These are phyloP conservation scores for Drosophila repletoides DNA, from an alignment of 1,140 invertebrate species.

Conservation along the genomic window DNA sequence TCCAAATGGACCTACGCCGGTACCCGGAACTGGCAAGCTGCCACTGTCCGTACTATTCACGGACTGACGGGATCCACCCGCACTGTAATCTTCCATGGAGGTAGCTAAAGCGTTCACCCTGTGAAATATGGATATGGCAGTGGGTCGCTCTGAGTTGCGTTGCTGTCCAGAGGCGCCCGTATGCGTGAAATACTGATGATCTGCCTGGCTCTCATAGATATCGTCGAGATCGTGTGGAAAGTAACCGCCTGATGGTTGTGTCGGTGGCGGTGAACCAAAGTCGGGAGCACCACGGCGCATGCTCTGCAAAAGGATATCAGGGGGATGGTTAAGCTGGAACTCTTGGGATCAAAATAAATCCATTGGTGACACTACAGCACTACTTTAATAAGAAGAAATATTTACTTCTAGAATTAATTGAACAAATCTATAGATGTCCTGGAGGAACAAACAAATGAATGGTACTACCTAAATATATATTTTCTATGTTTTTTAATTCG, in stretches of 20 bases:
- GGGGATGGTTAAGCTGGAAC: too few species aligned
- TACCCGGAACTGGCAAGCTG: conserved; percentile 9
- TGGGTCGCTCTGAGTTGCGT: conserved; percentile 59
- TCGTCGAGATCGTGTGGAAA: conserved; percentile 82
- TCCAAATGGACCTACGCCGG: conserved; percentile 15
- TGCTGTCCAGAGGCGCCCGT: conserved; percentile 68
- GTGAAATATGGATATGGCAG: conserved; percentile 79
- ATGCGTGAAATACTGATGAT: conserved; percentile 82
- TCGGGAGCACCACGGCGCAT: conserved; percentile 66
- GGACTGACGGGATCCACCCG: conserved; percentile 44
- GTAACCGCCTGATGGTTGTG: conserved; percentile 58
- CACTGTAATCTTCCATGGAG: conserved; percentile 71
- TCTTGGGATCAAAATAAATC: too few species aligned
- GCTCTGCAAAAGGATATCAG: conserved; percentile 51
- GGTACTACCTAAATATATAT: too few species aligned
- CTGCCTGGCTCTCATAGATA: conserved; percentile 73
- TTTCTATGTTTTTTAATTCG: too few species aligned
- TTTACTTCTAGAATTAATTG: not conserved
- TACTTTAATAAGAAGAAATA: not conserved
- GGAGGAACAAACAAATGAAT: too few species aligned
- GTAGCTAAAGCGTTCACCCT: conserved; percentile 61
- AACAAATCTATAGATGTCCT: not conserved
- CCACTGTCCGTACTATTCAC: conserved; percentile 56
- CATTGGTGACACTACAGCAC: not conserved
- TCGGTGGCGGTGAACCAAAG: conserved; percentile 62